A percentile compares a stretch with the other conserved stretches of the same genome.
Conservation (phyloP, 2,113 vertebrate genomes). For the Willisornis vidua region DNA sequence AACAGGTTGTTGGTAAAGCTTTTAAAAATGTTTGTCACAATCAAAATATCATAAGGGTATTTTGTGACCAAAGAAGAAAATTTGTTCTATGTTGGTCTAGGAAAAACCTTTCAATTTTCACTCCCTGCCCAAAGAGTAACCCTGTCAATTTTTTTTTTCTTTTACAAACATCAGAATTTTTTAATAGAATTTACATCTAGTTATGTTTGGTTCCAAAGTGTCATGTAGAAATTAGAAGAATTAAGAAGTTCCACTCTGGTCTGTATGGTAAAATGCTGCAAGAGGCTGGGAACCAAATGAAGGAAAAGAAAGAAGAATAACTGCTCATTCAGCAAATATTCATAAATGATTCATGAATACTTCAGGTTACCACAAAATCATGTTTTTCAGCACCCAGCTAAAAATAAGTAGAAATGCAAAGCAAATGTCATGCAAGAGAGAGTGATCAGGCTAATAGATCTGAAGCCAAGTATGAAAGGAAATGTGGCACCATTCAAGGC, state of each 20-base stretch:
- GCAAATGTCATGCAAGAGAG: not conserved
- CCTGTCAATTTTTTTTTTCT: not conserved
- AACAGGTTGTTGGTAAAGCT: not conserved
- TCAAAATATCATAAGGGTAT: not conserved
- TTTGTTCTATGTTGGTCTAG: not conserved
- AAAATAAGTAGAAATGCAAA: not conserved
- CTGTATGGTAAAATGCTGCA: not conserved
- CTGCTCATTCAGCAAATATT: not conserved
- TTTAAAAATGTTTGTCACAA: not conserved
- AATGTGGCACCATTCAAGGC: not conserved
- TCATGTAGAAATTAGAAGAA: not conserved
- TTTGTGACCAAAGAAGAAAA: not conserved
- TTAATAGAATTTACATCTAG: not conserved
- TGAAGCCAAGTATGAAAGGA: not conserved
- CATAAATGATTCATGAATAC: not conserved
- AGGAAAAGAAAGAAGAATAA: not conserved
- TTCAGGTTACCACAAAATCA: not conserved
- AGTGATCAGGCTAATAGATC: not conserved
- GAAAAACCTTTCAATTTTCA: not conserved
- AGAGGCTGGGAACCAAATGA: not conserved
- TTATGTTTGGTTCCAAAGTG: not conserved
- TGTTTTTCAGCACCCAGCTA: not conserved
- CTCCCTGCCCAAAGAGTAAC: not conserved
- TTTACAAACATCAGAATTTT: fast-evolving
- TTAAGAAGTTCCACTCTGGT: not conserved